These are phyloP conservation scores for Operophtera brumata DNA, from an alignment of 2,888 invertebrate genomes.

Conservation along the genomic window DNA sequence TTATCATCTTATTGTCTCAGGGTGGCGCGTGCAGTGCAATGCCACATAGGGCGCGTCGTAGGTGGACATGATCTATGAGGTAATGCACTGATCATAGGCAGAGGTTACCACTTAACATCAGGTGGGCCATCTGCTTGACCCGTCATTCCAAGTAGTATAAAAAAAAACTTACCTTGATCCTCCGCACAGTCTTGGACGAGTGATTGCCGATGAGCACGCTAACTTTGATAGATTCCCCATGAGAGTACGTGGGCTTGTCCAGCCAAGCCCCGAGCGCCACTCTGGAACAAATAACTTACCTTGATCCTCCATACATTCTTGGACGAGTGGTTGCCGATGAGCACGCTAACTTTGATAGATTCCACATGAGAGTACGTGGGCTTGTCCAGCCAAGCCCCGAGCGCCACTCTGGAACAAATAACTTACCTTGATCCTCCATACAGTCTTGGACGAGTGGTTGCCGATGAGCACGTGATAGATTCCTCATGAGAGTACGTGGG, in stretches of 20 bases:
- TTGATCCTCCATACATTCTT: constrained; percentile 91
- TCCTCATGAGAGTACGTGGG: constrained; percentile 92
- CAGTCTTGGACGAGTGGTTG: constrained; percentile 92
- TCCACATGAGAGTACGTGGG: constrained; percentile 92
- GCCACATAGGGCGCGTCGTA: too few species aligned
- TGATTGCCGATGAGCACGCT: constrained; percentile 88
- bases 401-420: too few species aligned
- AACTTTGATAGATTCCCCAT: constrained; percentile 89
- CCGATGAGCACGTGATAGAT: constrained; percentile 85
- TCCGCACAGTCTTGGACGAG: constrained; percentile 90
- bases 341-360: constrained; percentile 86
- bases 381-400: constrained; percentile 90
- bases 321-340: constrained; percentile 89
- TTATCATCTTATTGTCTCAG: too few species aligned
- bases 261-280: constrained; percentile 90
- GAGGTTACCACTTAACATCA: too few species aligned
- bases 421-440: too few species aligned
- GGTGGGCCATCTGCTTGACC: too few species aligned
- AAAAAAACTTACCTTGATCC: too few species aligned
- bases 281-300: too few species aligned
- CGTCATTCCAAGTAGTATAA: too few species aligned
- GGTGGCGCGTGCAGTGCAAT: too few species aligned
- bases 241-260: constrained; percentile 90
- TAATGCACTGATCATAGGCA: too few species aligned
- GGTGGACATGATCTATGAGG: too few species aligned